phyloP scores from a whole-genome alignment of 2,113 vertebrate genomes.

The Lepidiolamprologus cunningtoni region DNA sequence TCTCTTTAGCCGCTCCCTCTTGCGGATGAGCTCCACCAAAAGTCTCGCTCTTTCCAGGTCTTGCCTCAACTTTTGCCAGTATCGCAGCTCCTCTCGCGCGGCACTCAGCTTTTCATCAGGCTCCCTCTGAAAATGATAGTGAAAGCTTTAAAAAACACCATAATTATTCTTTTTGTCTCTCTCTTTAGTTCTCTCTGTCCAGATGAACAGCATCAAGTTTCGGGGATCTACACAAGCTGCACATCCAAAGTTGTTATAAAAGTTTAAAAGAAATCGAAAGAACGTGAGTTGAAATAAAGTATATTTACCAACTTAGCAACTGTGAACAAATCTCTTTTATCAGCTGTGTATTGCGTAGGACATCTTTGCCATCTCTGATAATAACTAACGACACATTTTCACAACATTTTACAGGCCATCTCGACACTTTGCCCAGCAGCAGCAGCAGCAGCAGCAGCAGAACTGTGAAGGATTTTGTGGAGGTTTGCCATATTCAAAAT shows the following conservation, averaged over 20 bases:
- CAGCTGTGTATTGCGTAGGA: not conserved
- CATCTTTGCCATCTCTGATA: not conserved
- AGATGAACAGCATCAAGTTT: not conserved
- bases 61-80: conserved; percentile 95
- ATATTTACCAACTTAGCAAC: not conserved
- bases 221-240: not conserved
- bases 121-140: conserved; percentile 74
- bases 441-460: not conserved
- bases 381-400: not conserved
- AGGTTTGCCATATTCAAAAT: not conserved
- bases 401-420: not conserved
- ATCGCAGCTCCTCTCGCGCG: conserved; percentile 89
- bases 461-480: not conserved
- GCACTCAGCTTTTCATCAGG: conserved; percentile 88
- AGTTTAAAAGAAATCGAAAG: not conserved
- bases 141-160: not conserved
- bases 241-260: not conserved
- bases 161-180: not conserved
- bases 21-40: conserved; percentile 93
- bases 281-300: not conserved
- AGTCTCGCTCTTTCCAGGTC: conserved; percentile 91
- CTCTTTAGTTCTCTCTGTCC: not conserved
- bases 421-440: not conserved
- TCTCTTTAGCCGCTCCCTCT: conserved; percentile 93
- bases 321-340: not conserved